A percentile compares a stretch with the other conserved stretches of the same genome.
Evolutionary conservation across 2,888 invertebrate genomes (phyloP).

Genomic region (Acanthoscelides obtectus): DNA sequence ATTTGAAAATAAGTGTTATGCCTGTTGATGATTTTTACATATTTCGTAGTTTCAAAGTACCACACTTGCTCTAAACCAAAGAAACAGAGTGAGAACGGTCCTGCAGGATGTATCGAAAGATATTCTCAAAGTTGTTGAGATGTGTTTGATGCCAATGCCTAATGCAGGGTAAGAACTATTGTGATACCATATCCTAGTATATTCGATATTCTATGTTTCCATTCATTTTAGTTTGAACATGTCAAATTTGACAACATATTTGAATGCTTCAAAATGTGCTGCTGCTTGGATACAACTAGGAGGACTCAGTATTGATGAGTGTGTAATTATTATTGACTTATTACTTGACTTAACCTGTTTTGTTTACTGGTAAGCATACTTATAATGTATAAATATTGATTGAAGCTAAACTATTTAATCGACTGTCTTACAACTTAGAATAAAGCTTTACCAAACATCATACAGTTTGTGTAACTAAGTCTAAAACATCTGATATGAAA

Average conservation of each 20-base stretch:
- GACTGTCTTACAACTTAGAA: too few relatives aligned
- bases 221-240: conserved; percentile 38
- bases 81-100: conserved; percentile 42
- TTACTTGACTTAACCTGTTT: conserved; percentile 45
- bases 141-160: conserved; percentile 44
- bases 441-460: too few relatives aligned
- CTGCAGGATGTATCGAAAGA: conserved; percentile 47
- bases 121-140: conserved; percentile 45
- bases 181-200: neutral
- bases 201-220: neutral
- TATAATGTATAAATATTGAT: conserved; percentile 1
- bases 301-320: conserved; percentile 43
- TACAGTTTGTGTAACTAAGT: too few relatives aligned
- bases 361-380: conserved; percentile 42
- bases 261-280: conserved; percentile 54
- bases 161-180: conserved; percentile 34
- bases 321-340: conserved; percentile 38
- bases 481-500: too few relatives aligned
- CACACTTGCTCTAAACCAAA: conserved; percentile 43
- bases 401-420: neutral
- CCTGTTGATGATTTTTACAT: too few relatives aligned
- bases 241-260: conserved; percentile 50
- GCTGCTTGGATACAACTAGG: conserved; percentile 62
- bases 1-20: too few relatives aligned
- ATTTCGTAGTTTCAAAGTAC: conserved; percentile 47